A percentile compares a stretch with the other conserved stretches of the same genome.
phyloP scores from a whole-genome alignment of 2,113 vertebrate genomes.

The Ictidomys tridecemlineatus region DNA sequence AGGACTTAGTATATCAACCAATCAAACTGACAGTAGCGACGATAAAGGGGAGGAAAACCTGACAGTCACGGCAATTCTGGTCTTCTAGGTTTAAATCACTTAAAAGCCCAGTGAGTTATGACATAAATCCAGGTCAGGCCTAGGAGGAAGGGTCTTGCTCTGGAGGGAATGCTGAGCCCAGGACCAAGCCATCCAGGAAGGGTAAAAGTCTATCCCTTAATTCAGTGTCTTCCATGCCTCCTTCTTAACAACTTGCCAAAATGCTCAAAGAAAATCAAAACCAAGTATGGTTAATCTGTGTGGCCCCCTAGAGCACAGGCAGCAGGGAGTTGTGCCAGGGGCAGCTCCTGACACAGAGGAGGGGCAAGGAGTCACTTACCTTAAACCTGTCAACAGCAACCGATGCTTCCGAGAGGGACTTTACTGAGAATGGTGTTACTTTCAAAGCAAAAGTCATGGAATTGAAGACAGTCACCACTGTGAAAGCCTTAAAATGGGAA shows the following conservation, averaged over 20 bases:
- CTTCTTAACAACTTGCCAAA: constrained; percentile 15
- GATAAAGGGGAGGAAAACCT: background rate
- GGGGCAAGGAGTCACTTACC: constrained; percentile 86
- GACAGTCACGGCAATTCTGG: background rate
- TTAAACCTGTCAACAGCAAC: constrained; percentile 95
- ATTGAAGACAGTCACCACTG: constrained; percentile 97
- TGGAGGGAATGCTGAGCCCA: background rate
- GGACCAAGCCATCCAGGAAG: background rate
- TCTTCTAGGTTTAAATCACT: background rate
- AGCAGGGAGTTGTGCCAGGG: background rate
- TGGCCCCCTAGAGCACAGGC: background rate
- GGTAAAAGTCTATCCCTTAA: background rate
- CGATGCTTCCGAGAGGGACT: constrained; percentile 95
- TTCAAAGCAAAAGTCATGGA: constrained; percentile 98
- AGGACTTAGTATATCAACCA: background rate
- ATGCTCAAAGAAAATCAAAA: background rate
- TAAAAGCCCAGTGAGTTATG: background rate
- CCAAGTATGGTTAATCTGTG: background rate
- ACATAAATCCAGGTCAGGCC: background rate
- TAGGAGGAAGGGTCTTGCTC: background rate
- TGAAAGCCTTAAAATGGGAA: constrained; percentile 91
- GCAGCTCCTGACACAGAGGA: background rate
- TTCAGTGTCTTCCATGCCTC: background rate
- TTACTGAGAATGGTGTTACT: constrained; percentile 96
- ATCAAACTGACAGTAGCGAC: background rate